Conservation (phyloP, 1,140 invertebrate genomes). For the Solen grandis region DNA sequence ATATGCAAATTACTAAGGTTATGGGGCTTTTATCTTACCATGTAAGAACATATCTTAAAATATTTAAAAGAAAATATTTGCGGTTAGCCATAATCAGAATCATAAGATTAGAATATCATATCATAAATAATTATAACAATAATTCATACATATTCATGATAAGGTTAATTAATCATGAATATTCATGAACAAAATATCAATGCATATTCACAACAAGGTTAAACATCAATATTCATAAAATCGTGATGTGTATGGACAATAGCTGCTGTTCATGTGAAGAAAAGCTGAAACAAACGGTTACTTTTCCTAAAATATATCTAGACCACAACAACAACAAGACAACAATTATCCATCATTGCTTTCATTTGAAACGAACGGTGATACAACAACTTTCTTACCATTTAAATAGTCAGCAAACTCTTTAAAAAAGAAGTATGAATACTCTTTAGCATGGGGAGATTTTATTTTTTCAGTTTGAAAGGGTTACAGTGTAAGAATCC, state of each 20-base stretch:
- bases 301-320: not conserved
- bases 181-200: too few relatives aligned
- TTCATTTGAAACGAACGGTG: not conserved
- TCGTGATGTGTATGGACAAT: not conserved
- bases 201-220: not conserved
- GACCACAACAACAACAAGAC: not conserved
- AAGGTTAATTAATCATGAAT: too few relatives aligned
- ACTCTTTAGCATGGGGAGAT: not conserved
- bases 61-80: too few relatives aligned
- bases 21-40: too few relatives aligned
- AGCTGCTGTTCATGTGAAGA: not conserved
- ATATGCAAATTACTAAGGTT: too few relatives aligned
- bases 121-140: too few relatives aligned
- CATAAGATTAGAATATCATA: too few relatives aligned
- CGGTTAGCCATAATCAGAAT: too few relatives aligned
- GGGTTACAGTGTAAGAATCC: not conserved
- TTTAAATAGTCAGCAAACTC: conserved; percentile 43
- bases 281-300: not conserved
- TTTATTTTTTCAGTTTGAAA: not conserved
- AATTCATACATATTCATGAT: too few relatives aligned
- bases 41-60: too few relatives aligned
- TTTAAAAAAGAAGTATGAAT: not conserved
- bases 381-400: conserved; percentile 12
- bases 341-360: not conserved
- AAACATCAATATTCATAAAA: not conserved